These are phyloP conservation scores for Telmatochromis sp. DNA, from an alignment of 2,113 vertebrate species.

Conservation along the genomic window DNA sequence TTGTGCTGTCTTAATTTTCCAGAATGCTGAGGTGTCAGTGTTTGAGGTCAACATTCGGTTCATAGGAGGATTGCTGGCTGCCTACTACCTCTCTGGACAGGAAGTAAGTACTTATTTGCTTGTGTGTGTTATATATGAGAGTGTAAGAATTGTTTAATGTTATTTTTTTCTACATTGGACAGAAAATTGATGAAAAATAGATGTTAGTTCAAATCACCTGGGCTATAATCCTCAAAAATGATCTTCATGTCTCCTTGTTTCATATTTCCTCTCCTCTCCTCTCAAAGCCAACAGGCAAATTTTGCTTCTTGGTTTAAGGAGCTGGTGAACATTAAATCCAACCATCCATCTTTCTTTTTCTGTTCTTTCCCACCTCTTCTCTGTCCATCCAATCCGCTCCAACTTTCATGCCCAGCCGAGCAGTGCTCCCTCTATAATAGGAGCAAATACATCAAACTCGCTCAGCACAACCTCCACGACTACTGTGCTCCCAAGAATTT, in stretches of 20 bases:
- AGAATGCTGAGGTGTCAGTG: slow-evolving; percentile 96
- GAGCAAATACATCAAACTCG: background rate
- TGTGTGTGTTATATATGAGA: background rate
- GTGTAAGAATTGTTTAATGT: background rate
- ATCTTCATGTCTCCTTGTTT: background rate
- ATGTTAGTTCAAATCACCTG: background rate
- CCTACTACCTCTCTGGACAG: slow-evolving; percentile 94
- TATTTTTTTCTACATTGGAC: background rate
- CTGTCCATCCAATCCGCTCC: background rate
- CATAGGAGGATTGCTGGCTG: slow-evolving; percentile 90
- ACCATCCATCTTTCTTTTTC: background rate
- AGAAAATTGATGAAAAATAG: background rate
- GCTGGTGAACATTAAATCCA: background rate
- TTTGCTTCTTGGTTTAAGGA: background rate
- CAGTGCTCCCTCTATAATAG: background rate
- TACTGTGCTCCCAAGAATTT: background rate
- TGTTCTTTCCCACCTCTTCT: background rate
- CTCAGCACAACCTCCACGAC: background rate
- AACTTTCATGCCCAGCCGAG: background rate
- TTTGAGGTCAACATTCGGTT: slow-evolving; percentile 98
- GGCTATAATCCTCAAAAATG: background rate
- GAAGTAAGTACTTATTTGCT: slow-evolving; percentile 74
- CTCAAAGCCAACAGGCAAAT: background rate
- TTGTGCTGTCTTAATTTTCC: slow-evolving; percentile 25
- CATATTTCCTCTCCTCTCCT: background rate